A percentile compares a stretch with the other conserved stretches of the same genome.
phyloP scores from a whole-genome alignment of 1,140 invertebrate genomes.

The Leptinotarsa defecta region DNA sequence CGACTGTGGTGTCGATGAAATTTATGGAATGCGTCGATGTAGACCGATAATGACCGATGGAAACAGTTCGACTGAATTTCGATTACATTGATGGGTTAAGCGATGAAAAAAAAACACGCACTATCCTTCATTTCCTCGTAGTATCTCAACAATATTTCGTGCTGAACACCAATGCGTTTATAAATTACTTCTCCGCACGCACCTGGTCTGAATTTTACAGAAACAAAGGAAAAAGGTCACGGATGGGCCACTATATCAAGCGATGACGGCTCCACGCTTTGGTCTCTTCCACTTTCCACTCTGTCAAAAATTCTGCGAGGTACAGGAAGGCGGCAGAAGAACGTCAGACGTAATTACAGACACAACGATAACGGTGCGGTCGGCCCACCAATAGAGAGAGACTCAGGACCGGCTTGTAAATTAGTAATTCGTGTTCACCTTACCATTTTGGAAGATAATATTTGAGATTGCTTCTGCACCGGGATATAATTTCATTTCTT shows the following conservation, averaged over 20 bases:
- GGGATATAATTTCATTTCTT: too few species aligned
- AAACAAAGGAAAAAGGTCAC: background rate
- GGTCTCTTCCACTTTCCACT: background rate
- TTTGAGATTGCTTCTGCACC: too few species aligned
- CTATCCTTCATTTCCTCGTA: background rate
- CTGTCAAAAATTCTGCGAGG: background rate
- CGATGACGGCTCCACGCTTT: background rate
- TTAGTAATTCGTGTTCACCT: too few species aligned
- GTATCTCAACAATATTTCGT: background rate
- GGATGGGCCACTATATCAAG: background rate
- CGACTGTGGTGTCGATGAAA: too few species aligned
- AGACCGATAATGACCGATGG: too few species aligned
- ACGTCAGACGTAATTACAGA: background rate
- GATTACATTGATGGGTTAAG: too few species aligned
- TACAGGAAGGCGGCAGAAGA: background rate
- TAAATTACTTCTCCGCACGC: background rate
- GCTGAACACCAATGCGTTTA: background rate
- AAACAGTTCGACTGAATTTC: too few species aligned
- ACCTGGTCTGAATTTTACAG: background rate
- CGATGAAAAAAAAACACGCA: too few species aligned
- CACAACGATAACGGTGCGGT: slow-evolving; percentile 9
- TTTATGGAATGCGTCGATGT: too few species aligned
- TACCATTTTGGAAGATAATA: too few species aligned
- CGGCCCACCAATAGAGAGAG: slow-evolving; percentile 3
- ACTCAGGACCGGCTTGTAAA: background rate